These are phyloP conservation scores for Lamproptera curius DNA, from an alignment of 2,888 invertebrate species.

Conservation along the genomic window DNA sequence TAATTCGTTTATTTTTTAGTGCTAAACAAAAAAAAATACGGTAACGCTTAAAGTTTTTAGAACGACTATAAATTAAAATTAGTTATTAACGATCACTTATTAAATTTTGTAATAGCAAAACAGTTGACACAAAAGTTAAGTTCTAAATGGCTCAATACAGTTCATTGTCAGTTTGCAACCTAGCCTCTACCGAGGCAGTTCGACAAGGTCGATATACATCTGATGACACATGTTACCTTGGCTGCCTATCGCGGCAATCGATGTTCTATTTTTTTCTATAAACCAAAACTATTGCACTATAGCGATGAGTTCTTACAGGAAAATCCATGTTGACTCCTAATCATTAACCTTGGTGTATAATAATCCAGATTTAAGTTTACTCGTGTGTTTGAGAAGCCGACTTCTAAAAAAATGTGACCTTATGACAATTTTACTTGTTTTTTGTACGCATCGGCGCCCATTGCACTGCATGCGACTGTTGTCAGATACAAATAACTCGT, in stretches of 20 bases:
- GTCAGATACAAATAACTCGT: no score
- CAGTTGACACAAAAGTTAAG: neutral
- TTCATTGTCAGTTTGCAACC: neutral
- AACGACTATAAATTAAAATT: no score
- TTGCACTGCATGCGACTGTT: no score
- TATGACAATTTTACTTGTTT: no score
- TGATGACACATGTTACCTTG: slow-evolving; percentile 1
- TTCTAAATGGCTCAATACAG: neutral
- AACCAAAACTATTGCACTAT: neutral
- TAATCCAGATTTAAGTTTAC: no score
- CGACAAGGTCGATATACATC: slow-evolving; percentile 1
- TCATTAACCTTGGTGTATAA: neutral
- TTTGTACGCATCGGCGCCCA: no score
- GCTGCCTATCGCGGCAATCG: neutral
- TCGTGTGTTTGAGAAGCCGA: no score
- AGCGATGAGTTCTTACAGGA: neutral
- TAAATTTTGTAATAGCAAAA: neutral
- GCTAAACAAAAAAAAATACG: no score
- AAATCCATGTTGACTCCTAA: neutral
- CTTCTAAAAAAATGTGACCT: no score
- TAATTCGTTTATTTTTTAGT: no score
- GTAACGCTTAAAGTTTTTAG: no score
- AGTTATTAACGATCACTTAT: neutral
- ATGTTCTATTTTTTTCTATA: neutral
- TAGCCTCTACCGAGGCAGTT: slow-evolving; percentile 7